These are phyloP conservation scores for Chrysocyon brachyurus DNA, from an alignment of 2,797 vertebrate genomes.

Conservation along the genomic window DNA sequence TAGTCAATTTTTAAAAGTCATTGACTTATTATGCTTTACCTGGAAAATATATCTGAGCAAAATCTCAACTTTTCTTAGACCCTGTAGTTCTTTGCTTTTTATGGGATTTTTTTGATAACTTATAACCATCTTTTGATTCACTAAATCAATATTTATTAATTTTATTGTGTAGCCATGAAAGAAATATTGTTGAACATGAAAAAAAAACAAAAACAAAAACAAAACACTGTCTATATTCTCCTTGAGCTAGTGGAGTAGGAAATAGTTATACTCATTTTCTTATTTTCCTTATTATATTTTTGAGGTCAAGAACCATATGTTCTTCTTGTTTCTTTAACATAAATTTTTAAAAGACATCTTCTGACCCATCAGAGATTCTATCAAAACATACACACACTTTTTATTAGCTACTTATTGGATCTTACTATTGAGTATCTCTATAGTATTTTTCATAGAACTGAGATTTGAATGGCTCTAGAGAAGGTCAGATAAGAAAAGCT, in stretches of 20 bases:
- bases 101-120: background rate
- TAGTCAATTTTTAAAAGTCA: background rate
- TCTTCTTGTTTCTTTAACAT: background rate
- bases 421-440: background rate
- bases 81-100: background rate
- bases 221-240: background rate
- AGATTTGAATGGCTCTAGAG: background rate
- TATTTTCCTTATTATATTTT: background rate
- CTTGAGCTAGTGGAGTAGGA: background rate
- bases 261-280: background rate
- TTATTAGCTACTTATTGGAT: background rate
- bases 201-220: background rate
- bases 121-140: background rate
- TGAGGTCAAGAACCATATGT: background rate
- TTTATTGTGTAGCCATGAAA: background rate
- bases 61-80: background rate
- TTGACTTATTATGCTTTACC: background rate
- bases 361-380: background rate
- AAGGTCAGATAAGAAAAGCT: background rate
- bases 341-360: background rate
- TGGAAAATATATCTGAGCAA: background rate
- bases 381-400: background rate
- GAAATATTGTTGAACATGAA: background rate
- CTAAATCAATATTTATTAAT: conserved; percentile 25
- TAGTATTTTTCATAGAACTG: background rate